Percentiles rank a stretch among this genome's conserved stretches.
phyloP scores from a whole-genome alignment of 2,797 vertebrate species.

The Vultur gryphus region DNA sequence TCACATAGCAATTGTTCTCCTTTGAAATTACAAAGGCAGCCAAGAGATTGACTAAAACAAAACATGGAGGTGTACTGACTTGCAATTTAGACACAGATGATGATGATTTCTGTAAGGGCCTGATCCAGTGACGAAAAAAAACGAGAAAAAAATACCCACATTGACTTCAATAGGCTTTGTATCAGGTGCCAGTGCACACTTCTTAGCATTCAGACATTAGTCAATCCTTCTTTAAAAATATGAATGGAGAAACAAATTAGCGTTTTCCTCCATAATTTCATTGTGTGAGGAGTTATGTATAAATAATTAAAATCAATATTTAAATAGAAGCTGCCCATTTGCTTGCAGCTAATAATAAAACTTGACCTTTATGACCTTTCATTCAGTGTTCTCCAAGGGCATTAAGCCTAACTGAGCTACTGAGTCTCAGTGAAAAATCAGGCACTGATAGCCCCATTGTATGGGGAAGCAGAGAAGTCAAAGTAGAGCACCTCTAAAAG shows the following conservation, averaged over 20 bases:
- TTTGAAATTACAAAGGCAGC: not conserved
- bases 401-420: not conserved
- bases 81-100: not conserved
- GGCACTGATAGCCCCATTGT: not conserved
- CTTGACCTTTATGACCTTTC: not conserved
- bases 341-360: not conserved
- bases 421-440: not conserved
- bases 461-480: not conserved
- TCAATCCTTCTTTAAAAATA: not conserved
- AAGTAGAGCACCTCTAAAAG: not conserved
- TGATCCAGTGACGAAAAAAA: not conserved
- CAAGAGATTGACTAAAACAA: not conserved
- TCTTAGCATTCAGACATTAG: not conserved
- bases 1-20: not conserved
- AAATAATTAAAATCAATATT: not conserved
- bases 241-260: not conserved
- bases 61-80: not conserved
- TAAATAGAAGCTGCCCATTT: not conserved
- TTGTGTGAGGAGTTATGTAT: not conserved
- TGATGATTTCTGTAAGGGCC: not conserved
- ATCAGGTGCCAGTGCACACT: not conserved
- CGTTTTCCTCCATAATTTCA: not conserved
- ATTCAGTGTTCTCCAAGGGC: not conserved
- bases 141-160: not conserved
- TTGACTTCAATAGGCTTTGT: not conserved